Conservation (phyloP, 2,113 vertebrate genomes). For the Odocoileus virginianus region DNA sequence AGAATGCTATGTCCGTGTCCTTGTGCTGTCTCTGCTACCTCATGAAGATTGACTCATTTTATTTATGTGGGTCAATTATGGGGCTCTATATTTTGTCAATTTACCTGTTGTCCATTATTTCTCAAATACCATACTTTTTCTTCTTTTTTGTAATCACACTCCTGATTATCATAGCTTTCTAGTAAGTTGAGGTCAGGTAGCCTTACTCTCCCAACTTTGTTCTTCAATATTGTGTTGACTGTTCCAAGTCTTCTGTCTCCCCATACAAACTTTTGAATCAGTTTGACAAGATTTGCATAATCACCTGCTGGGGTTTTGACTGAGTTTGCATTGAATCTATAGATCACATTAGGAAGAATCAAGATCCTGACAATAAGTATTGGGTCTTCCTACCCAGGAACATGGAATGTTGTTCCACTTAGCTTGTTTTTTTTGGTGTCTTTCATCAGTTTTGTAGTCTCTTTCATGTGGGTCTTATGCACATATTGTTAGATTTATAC, state of each 20-base stretch:
- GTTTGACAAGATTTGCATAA: background rate
- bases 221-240: background rate
- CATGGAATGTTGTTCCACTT: background rate
- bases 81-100: background rate
- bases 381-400: background rate
- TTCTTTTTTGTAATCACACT: background rate
- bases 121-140: background rate
- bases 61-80: background rate
- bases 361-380: background rate
- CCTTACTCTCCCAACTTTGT: background rate
- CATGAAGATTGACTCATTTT: background rate
- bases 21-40: background rate
- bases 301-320: background rate
- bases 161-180: background rate
- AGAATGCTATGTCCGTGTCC: background rate
- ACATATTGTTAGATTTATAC: background rate
- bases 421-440: background rate
- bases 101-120: background rate
- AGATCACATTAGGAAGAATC: background rate
- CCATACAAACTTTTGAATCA: background rate
- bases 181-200: background rate
- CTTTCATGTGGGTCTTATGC: background rate
- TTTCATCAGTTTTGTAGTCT: background rate
- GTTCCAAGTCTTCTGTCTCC: background rate
- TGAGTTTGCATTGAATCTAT: background rate